Evolutionary conservation across 2,113 vertebrate species (phyloP).

Genomic region (Chloropsis hardwickii): DNA sequence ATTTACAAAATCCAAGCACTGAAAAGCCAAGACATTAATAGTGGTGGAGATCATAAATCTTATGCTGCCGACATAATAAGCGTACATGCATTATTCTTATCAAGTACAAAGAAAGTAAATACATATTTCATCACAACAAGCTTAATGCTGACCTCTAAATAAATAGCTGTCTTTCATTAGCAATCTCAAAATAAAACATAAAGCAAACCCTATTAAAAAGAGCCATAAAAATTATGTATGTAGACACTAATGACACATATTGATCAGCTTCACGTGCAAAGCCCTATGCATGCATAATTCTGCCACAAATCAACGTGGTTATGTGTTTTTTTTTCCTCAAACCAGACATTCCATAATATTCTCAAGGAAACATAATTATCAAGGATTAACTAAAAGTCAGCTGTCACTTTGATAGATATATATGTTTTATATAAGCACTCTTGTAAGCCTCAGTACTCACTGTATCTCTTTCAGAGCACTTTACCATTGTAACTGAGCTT

Average conservation of each 20-base stretch:
- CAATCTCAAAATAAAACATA: conserved; percentile 50
- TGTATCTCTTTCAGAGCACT: background rate
- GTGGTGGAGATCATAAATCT: conserved; percentile 43
- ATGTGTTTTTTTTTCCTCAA: background rate
- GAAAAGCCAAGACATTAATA: conserved; percentile 38
- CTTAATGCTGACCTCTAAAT: conserved; percentile 53
- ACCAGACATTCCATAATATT: background rate
- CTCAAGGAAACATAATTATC: conserved; percentile 9
- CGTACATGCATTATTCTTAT: conserved; percentile 37
- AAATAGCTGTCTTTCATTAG: conserved; percentile 61
- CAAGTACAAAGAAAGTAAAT: conserved; percentile 59
- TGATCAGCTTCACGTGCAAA: conserved; percentile 32
- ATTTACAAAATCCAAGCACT: conserved; percentile 34
- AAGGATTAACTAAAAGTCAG: conserved; percentile 15
- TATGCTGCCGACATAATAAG: background rate
- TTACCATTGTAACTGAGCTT: background rate
- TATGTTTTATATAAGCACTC: background rate
- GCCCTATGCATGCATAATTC: conserved; percentile 2
- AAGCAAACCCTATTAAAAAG: conserved; percentile 53
- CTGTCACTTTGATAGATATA: background rate
- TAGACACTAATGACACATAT: conserved; percentile 56
- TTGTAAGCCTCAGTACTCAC: background rate
- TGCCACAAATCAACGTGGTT: conserved; percentile 17
- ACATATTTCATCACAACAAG: conserved; percentile 60
- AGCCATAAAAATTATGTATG: conserved; percentile 58